Percentiles rank a stretch among this genome's conserved stretches.
phyloP scores from a whole-genome alignment of 1,140 invertebrate species.

The Tachypleus tridentatus region DNA sequence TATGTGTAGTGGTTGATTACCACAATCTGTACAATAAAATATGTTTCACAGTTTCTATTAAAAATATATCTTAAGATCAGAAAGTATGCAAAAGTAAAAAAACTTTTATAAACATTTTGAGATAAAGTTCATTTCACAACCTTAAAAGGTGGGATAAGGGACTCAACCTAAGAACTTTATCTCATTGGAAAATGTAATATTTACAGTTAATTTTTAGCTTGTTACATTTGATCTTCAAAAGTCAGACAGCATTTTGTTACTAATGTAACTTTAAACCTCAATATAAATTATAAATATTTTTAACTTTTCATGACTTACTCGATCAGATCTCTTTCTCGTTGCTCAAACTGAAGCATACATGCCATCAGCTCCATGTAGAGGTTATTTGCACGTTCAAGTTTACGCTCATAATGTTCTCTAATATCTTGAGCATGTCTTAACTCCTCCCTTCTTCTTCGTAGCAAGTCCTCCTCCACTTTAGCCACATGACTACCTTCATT shows the following conservation, averaged over 20 bases:
- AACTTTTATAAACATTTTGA: no score
- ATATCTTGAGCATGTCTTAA: conserved; percentile 79
- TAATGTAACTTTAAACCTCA: neutral
- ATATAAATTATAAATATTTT: no score
- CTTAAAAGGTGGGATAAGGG: neutral
- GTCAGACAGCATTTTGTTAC: neutral
- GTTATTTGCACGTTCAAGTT: conserved; percentile 79
- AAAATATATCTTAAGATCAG: no score
- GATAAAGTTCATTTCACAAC: no score
- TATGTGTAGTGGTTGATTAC: no score
- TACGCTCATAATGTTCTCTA: conserved; percentile 77
- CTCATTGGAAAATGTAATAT: neutral
- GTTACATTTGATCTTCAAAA: neutral
- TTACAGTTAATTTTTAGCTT: neutral
- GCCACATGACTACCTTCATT: conserved; percentile 46
- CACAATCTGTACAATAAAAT: no score
- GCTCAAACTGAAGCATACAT: conserved; percentile 71
- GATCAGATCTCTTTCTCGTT: conserved; percentile 63
- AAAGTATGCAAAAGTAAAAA: no score
- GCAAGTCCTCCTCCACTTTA: conserved; percentile 54
- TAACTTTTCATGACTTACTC: conserved; percentile 44
- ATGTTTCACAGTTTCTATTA: no score
- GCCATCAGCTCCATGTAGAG: conserved; percentile 74
- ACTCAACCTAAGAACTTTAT: neutral
- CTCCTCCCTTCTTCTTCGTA: conserved; percentile 61